These are phyloP conservation scores for Cheilosia urbana DNA, from an alignment of 2,888 invertebrate species.

Conservation along the genomic window DNA sequence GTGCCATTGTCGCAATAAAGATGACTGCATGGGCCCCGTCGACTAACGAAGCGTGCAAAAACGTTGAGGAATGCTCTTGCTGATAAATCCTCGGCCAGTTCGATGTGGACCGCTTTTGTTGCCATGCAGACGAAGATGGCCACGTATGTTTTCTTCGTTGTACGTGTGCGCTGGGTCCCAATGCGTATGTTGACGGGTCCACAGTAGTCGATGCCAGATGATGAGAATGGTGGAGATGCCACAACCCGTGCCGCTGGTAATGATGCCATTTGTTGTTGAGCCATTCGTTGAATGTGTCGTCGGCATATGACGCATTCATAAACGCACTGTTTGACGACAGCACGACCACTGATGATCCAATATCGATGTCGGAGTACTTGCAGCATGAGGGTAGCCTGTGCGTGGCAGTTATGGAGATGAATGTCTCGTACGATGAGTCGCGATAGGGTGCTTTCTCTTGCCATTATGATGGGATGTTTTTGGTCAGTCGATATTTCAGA, in stretches of 20 bases:
- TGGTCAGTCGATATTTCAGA: no score
- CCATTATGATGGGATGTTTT: slow-evolving; percentile 19
- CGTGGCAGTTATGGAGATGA: slow-evolving; percentile 24
- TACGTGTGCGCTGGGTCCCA: slow-evolving; percentile 12
- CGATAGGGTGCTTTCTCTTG: slow-evolving; percentile 13
- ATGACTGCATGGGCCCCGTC: slow-evolving; percentile 20
- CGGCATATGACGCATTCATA: slow-evolving; percentile 17
- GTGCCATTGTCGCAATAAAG: slow-evolving; percentile 2
- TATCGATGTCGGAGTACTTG: slow-evolving; percentile 20
- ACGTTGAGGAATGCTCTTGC: slow-evolving; percentile 28
- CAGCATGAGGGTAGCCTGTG: slow-evolving; percentile 21
- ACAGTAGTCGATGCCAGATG: slow-evolving; percentile 20
- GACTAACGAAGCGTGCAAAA: slow-evolving; percentile 10
- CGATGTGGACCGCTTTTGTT: slow-evolving; percentile 22
- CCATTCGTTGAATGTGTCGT: slow-evolving; percentile 15
- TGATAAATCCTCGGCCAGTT: slow-evolving; percentile 13
- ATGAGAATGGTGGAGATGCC: slow-evolving; percentile 11
- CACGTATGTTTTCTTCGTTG: slow-evolving; percentile 25
- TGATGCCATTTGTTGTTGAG: slow-evolving; percentile 19
- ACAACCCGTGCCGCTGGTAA: slow-evolving; percentile 9
- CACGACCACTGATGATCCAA: slow-evolving; percentile 26
- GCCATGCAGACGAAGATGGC: slow-evolving; percentile 42
- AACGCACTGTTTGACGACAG: slow-evolving; percentile 26
- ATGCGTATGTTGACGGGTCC: slow-evolving; percentile 11
- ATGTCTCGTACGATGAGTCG: slow-evolving; percentile 19